Base-by-base conservation (phyloP, 2,797 vertebrate species). In the Octomys mimax region DNA sequence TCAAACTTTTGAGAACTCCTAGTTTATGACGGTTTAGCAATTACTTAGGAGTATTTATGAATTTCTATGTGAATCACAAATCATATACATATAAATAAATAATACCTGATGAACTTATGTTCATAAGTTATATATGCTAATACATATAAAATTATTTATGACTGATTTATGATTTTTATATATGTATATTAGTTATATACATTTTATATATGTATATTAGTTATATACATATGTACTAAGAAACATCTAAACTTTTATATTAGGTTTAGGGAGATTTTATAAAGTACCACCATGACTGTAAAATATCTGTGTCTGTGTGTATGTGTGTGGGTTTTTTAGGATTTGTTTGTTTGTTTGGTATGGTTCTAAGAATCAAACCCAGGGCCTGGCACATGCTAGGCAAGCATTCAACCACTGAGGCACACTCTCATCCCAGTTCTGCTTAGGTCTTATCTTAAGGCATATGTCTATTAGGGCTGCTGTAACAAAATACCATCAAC, bases 191-290 rank as follows among this genome's bases (percentile, higher is more conserved):
- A 9, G 49, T 52, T 52, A 52, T 54, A 54, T 54, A 54, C 14
- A 52, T 52, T 10, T 10, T 52, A 52, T 52, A 52, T 52, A 52
- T 52, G 12, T 52, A 52, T 52, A 52, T 52, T 52, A 18, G 61
- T 79, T 80, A 5, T 24, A 73, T 89, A 19, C 46, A 13, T 46
- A 24, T 42, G 11, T 85, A 61, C 71, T 89, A 70, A 81, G 66
- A 91, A 80, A 49, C 14, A 52, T 96, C 71, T 61, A 49, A 87
- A 57, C 2, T 10, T 61, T 54, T 79, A 71, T 88, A n/a, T 82
- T 57, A 52, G 62, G 12, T 70, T 85, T 66, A 82, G n/a, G 83
- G 59, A 95, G 86, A 89, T 66, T 81, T 49, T 71, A 42, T 81
- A 8, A 90, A 85, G 82, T 26, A 70, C 64, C 22, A 10, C 19